Percentiles rank a stretch among this genome's conserved stretches.
phyloP scores from a whole-genome alignment of 2,888 invertebrate species.

The Aspidapion aeneum region DNA sequence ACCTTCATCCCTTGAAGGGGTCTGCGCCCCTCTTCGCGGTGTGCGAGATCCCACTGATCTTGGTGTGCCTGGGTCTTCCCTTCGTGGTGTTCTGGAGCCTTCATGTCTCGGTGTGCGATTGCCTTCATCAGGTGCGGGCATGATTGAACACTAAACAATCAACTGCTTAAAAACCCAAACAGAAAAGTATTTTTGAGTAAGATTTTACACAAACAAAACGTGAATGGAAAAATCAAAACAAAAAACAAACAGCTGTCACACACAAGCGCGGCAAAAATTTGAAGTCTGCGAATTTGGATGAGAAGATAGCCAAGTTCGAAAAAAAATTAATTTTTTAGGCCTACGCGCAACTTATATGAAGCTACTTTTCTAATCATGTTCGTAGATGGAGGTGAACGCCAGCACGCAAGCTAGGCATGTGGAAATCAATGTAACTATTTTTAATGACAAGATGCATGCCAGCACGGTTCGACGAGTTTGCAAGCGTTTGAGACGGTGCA shows the following conservation, averaged over 20 bases:
- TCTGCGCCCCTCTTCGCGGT: neutral
- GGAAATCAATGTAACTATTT: too few species aligned
- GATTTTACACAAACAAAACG: neutral
- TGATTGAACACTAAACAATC: neutral
- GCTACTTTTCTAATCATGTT: too few species aligned
- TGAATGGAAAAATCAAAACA: neutral
- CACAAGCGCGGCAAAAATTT: neutral
- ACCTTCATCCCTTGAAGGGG: neutral
- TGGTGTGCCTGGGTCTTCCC: conserved; percentile 22
- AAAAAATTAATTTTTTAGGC: too few species aligned
- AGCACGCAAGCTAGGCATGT: too few species aligned
- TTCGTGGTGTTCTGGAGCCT: conserved; percentile 26
- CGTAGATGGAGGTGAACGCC: too few species aligned
- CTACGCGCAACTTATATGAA: too few species aligned
- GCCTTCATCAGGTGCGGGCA: conserved; percentile 24
- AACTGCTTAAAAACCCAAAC: neutral
- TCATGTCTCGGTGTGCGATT: conserved; percentile 16
- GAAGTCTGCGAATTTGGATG: neutral
- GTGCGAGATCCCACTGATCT: conserved; percentile 16
- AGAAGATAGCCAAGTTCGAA: too few species aligned
- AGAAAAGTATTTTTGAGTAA: neutral
- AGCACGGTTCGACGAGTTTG: too few species aligned
- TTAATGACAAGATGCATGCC: too few species aligned
- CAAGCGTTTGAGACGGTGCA: too few species aligned
- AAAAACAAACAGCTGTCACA: neutral